A percentile compares a stretch with the other conserved stretches of the same genome.
phyloP scores from a whole-genome alignment of 1,140 invertebrate species.

The Dinothrombium tinctorium region DNA sequence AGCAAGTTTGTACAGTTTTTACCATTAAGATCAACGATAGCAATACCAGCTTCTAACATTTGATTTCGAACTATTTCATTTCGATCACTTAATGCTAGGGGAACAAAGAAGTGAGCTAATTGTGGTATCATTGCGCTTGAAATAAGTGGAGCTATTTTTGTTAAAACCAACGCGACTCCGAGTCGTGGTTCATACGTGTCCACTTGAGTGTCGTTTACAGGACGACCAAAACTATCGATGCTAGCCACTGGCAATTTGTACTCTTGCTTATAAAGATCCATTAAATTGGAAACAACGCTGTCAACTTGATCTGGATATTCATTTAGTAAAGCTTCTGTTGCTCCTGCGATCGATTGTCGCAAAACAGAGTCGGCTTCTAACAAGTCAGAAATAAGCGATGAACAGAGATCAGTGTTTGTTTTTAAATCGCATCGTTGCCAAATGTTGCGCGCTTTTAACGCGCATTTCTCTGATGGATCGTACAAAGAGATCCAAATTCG shows the following conservation, averaged over 20 bases:
- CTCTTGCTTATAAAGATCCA: slow-evolving; percentile 51
- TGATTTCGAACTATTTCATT: slow-evolving; percentile 51
- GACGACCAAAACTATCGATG: slow-evolving; percentile 70
- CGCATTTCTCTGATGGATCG: slow-evolving; percentile 25
- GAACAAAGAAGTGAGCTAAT: slow-evolving; percentile 54
- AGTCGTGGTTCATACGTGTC: slow-evolving; percentile 67
- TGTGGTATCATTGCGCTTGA: slow-evolving; percentile 36
- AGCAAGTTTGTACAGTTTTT: slow-evolving; percentile 28
- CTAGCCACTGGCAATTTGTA: slow-evolving; percentile 4
- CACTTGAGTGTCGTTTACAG: slow-evolving; percentile 44
- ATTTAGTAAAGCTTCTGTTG: slow-evolving; percentile 40
- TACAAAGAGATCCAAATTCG: slow-evolving; percentile 51
- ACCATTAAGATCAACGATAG: slow-evolving; percentile 69
- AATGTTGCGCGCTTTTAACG: slow-evolving; percentile 3
- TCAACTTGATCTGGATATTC: slow-evolving; percentile 29
- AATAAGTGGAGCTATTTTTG: slow-evolving; percentile 42
- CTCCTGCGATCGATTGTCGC: slow-evolving; percentile 46
- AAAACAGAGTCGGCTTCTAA: slow-evolving; percentile 50
- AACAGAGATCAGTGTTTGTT: slow-evolving; percentile 13
- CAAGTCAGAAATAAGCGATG: slow-evolving; percentile 40
- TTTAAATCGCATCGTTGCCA: slow-evolving; percentile 4
- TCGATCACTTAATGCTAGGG: slow-evolving; percentile 60
- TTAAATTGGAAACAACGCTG: slow-evolving; percentile 34
- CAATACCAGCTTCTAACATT: slow-evolving; percentile 81
- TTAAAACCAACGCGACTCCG: slow-evolving; percentile 58